Conservation (phyloP, 2,888 invertebrate genomes). For the Drosophila fulvimacula region DNA sequence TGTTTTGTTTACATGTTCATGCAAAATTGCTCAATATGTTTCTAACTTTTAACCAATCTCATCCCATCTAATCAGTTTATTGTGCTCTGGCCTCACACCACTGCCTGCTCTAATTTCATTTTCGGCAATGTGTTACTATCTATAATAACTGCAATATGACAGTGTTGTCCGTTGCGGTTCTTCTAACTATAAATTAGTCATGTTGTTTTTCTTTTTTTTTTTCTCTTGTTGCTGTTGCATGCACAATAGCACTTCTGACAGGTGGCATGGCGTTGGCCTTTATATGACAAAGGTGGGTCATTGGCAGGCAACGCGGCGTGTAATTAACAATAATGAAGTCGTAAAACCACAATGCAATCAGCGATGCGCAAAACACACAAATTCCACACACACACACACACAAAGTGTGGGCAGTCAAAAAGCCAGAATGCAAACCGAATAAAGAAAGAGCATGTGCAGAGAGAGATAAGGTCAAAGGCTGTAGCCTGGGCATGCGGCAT, state of each 20-base stretch:
- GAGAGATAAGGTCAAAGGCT: conserved; percentile 1
- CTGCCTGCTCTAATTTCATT: neutral
- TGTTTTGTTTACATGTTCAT: neutral
- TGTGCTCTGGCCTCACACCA: too few relatives aligned
- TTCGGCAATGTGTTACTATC: conserved; percentile 3
- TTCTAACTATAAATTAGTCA: conserved; percentile 50
- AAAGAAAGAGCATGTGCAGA: conserved; percentile 16
- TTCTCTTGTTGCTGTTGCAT: conserved; percentile 12
- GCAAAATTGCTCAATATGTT: too few relatives aligned
- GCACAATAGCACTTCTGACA: conserved; percentile 42
- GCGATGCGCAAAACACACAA: conserved; percentile 78
- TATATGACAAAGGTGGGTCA: conserved; percentile 15
- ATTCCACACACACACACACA: conserved; percentile 34
- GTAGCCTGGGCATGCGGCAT: conserved; percentile 6
- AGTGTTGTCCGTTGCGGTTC: conserved; percentile 24
- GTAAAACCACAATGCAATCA: conserved; percentile 80
- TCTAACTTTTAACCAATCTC: neutral
- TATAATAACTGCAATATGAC: conserved; percentile 29
- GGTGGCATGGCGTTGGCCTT: conserved; percentile 9
- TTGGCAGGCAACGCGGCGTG: conserved; percentile 61
- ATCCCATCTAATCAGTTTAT: neutral
- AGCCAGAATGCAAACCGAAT: conserved; percentile 53
- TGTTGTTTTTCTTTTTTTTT: conserved; percentile 21
- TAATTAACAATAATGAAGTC: conserved; percentile 82
- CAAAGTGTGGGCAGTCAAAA: conserved; percentile 44